Conservation (phyloP, 1,140 invertebrate genomes). For the Aphelenchoides fujianensis region DNA sequence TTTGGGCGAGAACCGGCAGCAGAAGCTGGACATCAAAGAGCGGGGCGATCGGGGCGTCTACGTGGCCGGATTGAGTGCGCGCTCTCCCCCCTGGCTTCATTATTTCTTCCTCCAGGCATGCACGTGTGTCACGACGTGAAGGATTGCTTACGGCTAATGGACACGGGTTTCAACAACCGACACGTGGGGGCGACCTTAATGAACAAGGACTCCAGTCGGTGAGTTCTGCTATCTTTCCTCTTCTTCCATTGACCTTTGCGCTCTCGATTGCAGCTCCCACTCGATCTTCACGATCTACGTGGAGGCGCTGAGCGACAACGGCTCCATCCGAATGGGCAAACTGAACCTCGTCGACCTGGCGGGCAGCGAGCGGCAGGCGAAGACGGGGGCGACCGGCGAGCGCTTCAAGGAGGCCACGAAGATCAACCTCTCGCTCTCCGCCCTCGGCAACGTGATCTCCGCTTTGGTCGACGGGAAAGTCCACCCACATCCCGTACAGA, state of each 20-base stretch:
- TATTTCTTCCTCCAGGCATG: slow-evolving; percentile 68
- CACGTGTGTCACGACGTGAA: slow-evolving; percentile 74
- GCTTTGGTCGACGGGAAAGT: slow-evolving; percentile 80
- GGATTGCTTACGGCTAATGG: slow-evolving; percentile 75
- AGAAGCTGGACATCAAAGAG: slow-evolving; percentile 76
- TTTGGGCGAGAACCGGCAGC: slow-evolving; percentile 71
- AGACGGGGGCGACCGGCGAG: slow-evolving; percentile 83
- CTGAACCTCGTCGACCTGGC: slow-evolving; percentile 79
- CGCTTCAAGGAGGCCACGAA: slow-evolving; percentile 88
- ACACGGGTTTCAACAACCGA: slow-evolving; percentile 73
- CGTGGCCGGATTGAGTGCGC: slow-evolving; percentile 68
- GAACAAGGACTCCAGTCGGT: slow-evolving; percentile 77
- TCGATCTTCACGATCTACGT: slow-evolving; percentile 86
- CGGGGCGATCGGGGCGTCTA: slow-evolving; percentile 77
- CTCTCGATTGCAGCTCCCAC: slow-evolving; percentile 76
- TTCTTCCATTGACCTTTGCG: too few relatives aligned
- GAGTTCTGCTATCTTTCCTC: too few relatives aligned
- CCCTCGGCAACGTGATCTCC: slow-evolving; percentile 89
- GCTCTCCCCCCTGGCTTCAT: background rate
- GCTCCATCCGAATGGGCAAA: slow-evolving; percentile 72
- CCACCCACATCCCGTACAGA: slow-evolving; percentile 81
- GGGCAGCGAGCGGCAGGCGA: slow-evolving; percentile 65
- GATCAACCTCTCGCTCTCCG: slow-evolving; percentile 88
- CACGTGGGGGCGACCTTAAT: slow-evolving; percentile 76
- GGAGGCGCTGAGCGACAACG: slow-evolving; percentile 72